Evolutionary conservation across 2,888 invertebrate species (phyloP).

Genomic region (Conistra vaccinii): DNA sequence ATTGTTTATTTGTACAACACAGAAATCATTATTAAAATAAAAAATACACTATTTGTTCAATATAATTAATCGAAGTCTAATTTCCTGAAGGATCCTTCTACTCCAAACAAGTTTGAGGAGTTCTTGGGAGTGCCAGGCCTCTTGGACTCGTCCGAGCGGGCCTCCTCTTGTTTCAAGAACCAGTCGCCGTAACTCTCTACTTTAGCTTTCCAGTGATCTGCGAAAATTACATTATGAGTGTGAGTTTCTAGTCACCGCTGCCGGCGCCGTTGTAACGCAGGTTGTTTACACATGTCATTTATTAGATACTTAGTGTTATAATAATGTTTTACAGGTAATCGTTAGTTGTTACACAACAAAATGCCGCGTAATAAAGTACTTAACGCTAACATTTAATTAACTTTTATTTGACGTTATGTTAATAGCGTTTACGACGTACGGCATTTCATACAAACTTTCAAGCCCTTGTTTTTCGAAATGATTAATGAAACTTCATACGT

Average conservation of each 20-base stretch:
- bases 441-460: too few species aligned
- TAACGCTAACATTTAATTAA: constrained; percentile 2
- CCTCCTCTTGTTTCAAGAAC: constrained; percentile 75
- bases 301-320: constrained; percentile 7
- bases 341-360: constrained; percentile 19
- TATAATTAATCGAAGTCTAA: constrained; percentile 84
- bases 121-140: constrained; percentile 85
- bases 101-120: constrained; percentile 82
- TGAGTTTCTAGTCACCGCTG: constrained; percentile 69
- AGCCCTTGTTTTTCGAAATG: too few species aligned
- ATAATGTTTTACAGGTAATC: constrained; percentile 19
- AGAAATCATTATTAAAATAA: constrained; percentile 12
- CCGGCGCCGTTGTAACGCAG: neutral
- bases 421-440: too few species aligned
- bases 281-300: constrained; percentile 15
- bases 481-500: too few species aligned
- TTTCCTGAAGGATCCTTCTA: constrained; percentile 84
- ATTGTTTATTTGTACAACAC: constrained; percentile 28
- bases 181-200: constrained; percentile 77
- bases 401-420: neutral
- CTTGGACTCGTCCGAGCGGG: constrained; percentile 87
- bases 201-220: constrained; percentile 79
- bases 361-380: neutral
- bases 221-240: constrained; percentile 66
- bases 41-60: constrained; percentile 27